Evolutionary conservation across 2,888 invertebrate genomes (phyloP).

Genomic region (Anarsia innoxiella): DNA sequence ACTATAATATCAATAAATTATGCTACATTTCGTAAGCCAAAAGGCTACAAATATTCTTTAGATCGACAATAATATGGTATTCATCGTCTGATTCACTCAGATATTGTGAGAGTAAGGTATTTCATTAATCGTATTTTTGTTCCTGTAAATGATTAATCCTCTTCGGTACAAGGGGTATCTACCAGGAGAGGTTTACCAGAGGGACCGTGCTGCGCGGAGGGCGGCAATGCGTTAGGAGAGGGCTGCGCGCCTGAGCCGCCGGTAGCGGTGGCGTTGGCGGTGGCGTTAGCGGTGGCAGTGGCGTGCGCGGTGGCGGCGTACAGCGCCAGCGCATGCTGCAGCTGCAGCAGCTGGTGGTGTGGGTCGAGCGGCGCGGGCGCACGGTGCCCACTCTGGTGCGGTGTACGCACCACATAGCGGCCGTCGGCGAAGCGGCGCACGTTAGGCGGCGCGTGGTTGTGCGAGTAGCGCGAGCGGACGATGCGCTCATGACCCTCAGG

Average conservation of each 20-base stretch:
- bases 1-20: slow-evolving; percentile 50
- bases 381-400: slow-evolving; percentile 68
- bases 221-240: slow-evolving; percentile 42
- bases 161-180: slow-evolving; percentile 64
- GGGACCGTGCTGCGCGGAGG: slow-evolving; percentile 44
- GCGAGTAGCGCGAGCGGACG: slow-evolving; percentile 64
- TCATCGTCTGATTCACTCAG: slow-evolving; percentile 28
- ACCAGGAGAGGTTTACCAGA: slow-evolving; percentile 60
- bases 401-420: slow-evolving; percentile 66
- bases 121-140: neutral
- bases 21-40: slow-evolving; percentile 57
- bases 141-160: slow-evolving; percentile 38
- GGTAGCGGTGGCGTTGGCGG: slow-evolving; percentile 25
- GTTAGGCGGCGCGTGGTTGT: slow-evolving; percentile 69
- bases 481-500: slow-evolving; percentile 70
- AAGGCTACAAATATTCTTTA: slow-evolving; percentile 53
- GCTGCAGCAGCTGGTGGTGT: slow-evolving; percentile 64
- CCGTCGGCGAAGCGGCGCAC: slow-evolving; percentile 69
- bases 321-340: slow-evolving; percentile 65
- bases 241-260: slow-evolving; percentile 39
- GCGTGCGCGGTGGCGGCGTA: slow-evolving; percentile 67
- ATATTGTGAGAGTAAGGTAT: slow-evolving; percentile 36
- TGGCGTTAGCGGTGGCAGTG: slow-evolving; percentile 52
- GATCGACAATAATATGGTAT: slow-evolving; percentile 28
- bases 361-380: slow-evolving; percentile 65